phyloP scores from a whole-genome alignment of 2,888 invertebrate genomes.

The Trachelus stipa region DNA sequence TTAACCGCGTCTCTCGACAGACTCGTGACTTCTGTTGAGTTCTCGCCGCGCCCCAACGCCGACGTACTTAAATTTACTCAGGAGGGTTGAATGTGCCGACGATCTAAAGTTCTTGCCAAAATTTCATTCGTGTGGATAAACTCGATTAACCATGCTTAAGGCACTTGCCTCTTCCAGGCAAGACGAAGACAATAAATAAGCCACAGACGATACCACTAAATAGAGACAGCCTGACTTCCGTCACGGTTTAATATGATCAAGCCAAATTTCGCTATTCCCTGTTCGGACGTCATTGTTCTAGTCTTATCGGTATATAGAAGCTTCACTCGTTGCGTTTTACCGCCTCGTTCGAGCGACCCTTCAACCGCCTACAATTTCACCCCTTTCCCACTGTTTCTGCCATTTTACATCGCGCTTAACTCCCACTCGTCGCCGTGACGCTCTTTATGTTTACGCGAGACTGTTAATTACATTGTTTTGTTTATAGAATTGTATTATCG shows the following conservation, averaged over 20 bases:
- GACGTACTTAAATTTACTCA: not conserved
- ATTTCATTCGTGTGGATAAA: not conserved
- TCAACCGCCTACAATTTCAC: not conserved
- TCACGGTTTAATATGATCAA: not conserved
- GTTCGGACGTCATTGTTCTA: conserved; percentile 42
- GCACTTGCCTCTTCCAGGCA: not conserved
- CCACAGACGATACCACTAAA: not conserved
- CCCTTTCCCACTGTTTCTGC: conserved; percentile 17
- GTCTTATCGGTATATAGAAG: conserved; percentile 53
- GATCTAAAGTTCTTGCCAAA: not conserved
- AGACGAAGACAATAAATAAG: not conserved
- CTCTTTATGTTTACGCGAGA: conserved; percentile 12
- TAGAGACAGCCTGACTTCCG: not conserved
- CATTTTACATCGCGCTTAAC: conserved; percentile 13
- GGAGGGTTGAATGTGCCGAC: not conserved
- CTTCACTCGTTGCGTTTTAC: not conserved
- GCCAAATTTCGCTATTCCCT: not conserved
- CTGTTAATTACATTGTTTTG: conserved; percentile 36
- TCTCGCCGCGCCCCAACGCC: not conserved
- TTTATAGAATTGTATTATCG: conserved; percentile 30
- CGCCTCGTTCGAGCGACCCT: not conserved
- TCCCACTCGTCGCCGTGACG: conserved; percentile 19
- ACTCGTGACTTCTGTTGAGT: not conserved
- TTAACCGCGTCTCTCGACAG: not conserved
- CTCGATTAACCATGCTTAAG: not conserved